Evolutionary conservation across 2,113 vertebrate genomes (phyloP).

Genomic region (Clarias magur): DNA sequence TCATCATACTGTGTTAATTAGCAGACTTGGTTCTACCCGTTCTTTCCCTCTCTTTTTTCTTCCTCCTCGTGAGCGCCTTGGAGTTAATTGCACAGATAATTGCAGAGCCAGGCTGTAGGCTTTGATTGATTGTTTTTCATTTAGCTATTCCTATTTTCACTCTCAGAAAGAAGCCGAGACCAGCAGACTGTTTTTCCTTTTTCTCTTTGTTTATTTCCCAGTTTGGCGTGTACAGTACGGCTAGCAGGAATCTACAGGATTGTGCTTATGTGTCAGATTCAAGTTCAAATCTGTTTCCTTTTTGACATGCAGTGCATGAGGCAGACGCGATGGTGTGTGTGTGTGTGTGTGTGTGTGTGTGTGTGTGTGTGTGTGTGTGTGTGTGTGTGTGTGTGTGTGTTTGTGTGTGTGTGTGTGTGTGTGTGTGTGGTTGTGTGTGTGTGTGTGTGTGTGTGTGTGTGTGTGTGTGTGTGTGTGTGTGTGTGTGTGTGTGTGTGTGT

Average conservation of each 20-base stretch:
- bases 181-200: background rate
- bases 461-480: too few species aligned
- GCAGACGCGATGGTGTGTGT: slow-evolving; percentile 8
- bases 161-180: background rate
- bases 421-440: too few species aligned
- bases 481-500: too few species aligned
- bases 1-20: slow-evolving; percentile 10
- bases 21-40: slow-evolving; percentile 3
- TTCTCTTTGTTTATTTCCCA: background rate
- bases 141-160: slow-evolving; percentile 6
- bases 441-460: too few species aligned
- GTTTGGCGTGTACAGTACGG: background rate
- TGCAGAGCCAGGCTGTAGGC: slow-evolving; percentile 11
- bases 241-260: background rate
- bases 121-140: slow-evolving; percentile 29
- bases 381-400: too few species aligned
- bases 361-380: too few species aligned
- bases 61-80: background rate
- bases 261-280: slow-evolving; percentile 1
- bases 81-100: slow-evolving; percentile 32
- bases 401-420: too few species aligned
- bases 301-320: background rate
- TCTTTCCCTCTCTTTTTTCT: background rate
- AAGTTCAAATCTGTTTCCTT: background rate
- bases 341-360: too few species aligned